These are phyloP conservation scores for Neolamprologus variostigma DNA, from an alignment of 2,113 vertebrate genomes.

Conservation along the genomic window DNA sequence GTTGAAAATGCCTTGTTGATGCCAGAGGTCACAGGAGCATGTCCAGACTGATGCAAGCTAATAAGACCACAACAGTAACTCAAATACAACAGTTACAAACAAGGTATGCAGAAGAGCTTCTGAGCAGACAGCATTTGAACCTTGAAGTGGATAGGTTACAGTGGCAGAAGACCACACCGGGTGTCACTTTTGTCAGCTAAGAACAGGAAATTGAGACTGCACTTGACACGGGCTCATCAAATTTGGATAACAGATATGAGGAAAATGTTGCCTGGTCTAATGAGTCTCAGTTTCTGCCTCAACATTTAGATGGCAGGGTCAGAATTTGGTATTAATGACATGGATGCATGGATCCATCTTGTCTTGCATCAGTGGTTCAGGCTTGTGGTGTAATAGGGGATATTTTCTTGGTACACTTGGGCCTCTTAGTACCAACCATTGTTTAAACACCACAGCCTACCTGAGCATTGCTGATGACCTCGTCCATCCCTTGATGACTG, in stretches of 20 bases:
- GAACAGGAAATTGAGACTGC: background rate
- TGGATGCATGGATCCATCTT: background rate
- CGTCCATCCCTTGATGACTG: background rate
- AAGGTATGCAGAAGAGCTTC: background rate
- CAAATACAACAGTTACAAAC: background rate
- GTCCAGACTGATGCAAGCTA: background rate
- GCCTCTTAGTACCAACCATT: background rate
- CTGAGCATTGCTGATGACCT: background rate
- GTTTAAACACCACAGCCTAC: background rate
- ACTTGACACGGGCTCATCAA: background rate
- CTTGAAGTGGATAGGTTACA: background rate
- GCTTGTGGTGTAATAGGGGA: background rate
- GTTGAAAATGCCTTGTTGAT: background rate
- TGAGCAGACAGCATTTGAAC: background rate
- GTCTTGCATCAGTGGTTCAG: background rate
- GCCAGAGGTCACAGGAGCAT: background rate
- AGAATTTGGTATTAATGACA: background rate
- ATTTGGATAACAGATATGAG: background rate
- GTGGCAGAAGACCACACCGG: background rate
- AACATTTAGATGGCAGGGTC: background rate
- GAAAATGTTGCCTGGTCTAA: background rate
- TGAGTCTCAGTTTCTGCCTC: background rate
- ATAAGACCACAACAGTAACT: background rate
- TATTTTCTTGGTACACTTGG: background rate
- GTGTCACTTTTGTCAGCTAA: background rate